These are phyloP conservation scores for Bergia puertoricense DNA, from an alignment of 92 coral and sea anemone species.

Conservation along the genomic window DNA sequence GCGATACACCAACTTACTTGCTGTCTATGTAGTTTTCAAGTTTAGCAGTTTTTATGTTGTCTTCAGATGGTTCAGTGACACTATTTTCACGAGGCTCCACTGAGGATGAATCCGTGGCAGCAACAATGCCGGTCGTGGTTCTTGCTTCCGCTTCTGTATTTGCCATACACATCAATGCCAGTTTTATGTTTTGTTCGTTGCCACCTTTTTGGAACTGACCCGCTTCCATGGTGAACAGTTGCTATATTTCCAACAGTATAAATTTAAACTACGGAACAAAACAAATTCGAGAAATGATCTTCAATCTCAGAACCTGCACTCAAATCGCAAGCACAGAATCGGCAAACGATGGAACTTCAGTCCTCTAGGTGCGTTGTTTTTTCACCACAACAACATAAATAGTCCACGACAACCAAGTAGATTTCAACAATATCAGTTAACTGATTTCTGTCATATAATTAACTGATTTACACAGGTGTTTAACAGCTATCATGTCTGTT, in stretches of 20 bases:
- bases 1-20: conserved; percentile 13
- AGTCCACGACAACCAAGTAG: not conserved
- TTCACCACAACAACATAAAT: not conserved
- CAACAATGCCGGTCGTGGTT: not conserved
- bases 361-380: not conserved
- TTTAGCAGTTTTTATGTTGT: not conserved
- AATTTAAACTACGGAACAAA: no score
- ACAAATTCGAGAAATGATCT: not conserved
- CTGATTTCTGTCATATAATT: not conserved
- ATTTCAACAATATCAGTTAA: not conserved
- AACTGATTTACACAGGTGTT: conserved; percentile 3
- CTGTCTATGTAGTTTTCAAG: conserved; percentile 10
- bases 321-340: not conserved
- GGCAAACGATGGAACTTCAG: not conserved
- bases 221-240: conserved; percentile 21
- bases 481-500: not conserved
- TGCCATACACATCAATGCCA: not conserved
- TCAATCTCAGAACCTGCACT: not conserved
- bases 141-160: conserved; percentile 3
- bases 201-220: not conserved
- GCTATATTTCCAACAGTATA: not conserved
- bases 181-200: conserved; percentile 13
- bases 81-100: not conserved
- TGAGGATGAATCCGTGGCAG: conserved; percentile 2
- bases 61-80: not conserved